Evolutionary conservation across 2,113 vertebrate species (phyloP).

Genomic region (Regulus satrapa): DNA sequence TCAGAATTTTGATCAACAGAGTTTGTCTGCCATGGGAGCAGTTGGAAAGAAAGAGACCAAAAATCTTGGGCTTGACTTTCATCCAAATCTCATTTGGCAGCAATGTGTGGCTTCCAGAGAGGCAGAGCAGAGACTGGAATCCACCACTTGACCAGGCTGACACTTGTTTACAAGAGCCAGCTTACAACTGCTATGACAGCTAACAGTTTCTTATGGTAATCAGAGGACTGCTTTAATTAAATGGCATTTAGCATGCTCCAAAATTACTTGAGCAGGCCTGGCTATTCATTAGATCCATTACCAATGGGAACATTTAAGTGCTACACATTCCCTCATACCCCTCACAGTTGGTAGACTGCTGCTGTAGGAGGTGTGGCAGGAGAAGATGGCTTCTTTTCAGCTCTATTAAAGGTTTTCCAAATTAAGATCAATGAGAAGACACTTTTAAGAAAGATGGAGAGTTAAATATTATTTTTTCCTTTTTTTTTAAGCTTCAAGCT

Average conservation of each 20-base stretch:
- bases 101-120: not conserved
- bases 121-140: not conserved
- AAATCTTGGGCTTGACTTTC: not conserved
- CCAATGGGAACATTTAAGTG: not conserved
- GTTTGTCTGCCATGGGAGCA: not conserved
- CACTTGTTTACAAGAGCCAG: not conserved
- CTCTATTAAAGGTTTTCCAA: not conserved
- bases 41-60: not conserved
- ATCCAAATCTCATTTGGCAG: constrained; percentile 14
- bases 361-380: not conserved
- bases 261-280: not conserved
- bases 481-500: not conserved
- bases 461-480: not conserved
- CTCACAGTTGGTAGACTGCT: not conserved
- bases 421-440: not conserved
- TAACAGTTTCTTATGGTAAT: not conserved
- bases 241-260: not conserved
- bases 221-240: not conserved
- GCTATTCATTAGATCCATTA: not conserved
- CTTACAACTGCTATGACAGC: not conserved
- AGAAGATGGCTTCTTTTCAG: not conserved
- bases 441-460: not conserved
- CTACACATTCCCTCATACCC: not conserved
- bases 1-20: constrained; percentile 1
- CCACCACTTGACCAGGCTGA: not conserved